Percentiles rank a stretch among this genome's conserved stretches.
Evolutionary conservation across 2,113 vertebrate species (phyloP).

Genomic region (Blennius ocellaris): DNA sequence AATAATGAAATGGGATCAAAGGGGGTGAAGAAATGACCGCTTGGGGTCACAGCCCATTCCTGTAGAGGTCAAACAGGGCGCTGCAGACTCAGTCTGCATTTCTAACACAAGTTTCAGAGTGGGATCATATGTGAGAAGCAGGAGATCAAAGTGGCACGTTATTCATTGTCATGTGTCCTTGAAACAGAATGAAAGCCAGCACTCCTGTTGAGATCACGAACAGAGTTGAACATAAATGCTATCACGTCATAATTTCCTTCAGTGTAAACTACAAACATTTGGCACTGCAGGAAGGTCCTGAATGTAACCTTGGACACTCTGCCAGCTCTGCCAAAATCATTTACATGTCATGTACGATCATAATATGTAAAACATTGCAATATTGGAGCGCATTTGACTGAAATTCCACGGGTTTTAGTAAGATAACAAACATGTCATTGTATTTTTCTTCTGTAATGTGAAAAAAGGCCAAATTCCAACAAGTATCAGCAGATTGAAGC

Average conservation of each 20-base stretch:
- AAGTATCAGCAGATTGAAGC: not conserved
- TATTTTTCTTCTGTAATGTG: not conserved
- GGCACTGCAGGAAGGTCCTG: not conserved
- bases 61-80: conserved; percentile 20
- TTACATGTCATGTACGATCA: conserved; percentile 13
- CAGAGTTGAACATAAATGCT: not conserved
- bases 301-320: not conserved
- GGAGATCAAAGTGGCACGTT: not conserved
- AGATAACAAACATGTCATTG: not conserved
- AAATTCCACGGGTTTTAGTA: conserved; percentile 7
- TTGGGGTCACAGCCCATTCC: conserved; percentile 22
- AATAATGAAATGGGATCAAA: conserved; percentile 42
- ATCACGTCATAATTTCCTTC: not conserved
- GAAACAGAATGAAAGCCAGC: not conserved
- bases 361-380: not conserved
- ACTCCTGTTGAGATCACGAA: not conserved
- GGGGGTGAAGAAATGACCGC: conserved; percentile 6
- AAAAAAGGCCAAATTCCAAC: not conserved
- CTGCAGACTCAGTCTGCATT: conserved; percentile 8
- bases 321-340: conserved; percentile 19
- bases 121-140: conserved; percentile 14
- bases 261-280: not conserved
- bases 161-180: not conserved
- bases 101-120: not conserved
- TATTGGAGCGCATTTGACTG: not conserved